Conservation (phyloP, 92 coral and sea anemone genomes). For the Palythoa caribaeorum region DNA sequence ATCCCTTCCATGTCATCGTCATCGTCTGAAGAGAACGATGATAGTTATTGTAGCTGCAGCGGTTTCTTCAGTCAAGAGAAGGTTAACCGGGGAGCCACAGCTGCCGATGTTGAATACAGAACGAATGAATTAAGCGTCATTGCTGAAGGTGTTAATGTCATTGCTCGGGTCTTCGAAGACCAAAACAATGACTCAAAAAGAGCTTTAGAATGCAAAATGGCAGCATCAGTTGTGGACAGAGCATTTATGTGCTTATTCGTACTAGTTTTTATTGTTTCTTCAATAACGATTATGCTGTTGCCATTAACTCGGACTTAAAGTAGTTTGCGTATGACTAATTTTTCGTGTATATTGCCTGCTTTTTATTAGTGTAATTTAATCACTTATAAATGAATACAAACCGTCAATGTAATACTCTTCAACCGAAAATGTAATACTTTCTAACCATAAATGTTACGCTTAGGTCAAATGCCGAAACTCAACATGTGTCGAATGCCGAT, state of each 20-base stretch:
- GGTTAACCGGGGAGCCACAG: background rate
- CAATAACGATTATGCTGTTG: slow-evolving; percentile 59
- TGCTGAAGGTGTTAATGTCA: slow-evolving; percentile 46
- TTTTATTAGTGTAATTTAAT: too few relatives aligned
- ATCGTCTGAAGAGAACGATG: slow-evolving; percentile 30
- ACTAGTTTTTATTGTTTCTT: slow-evolving; percentile 66
- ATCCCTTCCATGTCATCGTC: background rate
- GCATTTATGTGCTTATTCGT: slow-evolving; percentile 80
- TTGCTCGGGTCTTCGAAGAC: slow-evolving; percentile 62
- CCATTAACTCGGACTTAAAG: slow-evolving; percentile 54
- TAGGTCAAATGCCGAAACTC: too few relatives aligned
- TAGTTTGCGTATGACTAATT: too few relatives aligned
- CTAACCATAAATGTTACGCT: too few relatives aligned
- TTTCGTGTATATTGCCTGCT: too few relatives aligned
- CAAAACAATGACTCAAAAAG: slow-evolving; percentile 53
- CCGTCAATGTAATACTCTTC: too few relatives aligned
- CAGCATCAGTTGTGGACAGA: slow-evolving; percentile 85
- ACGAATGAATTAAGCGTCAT: slow-evolving; percentile 24
- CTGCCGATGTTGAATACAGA: background rate
- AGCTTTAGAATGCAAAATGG: slow-evolving; percentile 75
- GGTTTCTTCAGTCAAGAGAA: slow-evolving; percentile 9
- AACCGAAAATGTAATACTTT: too few relatives aligned
- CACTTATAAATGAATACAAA: too few relatives aligned
- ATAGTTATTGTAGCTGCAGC: slow-evolving; percentile 31
- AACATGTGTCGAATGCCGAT: too few relatives aligned